Evolutionary conservation across 2,797 vertebrate genomes (phyloP).

Genomic region (Aselliscus stoliczkanus): DNA sequence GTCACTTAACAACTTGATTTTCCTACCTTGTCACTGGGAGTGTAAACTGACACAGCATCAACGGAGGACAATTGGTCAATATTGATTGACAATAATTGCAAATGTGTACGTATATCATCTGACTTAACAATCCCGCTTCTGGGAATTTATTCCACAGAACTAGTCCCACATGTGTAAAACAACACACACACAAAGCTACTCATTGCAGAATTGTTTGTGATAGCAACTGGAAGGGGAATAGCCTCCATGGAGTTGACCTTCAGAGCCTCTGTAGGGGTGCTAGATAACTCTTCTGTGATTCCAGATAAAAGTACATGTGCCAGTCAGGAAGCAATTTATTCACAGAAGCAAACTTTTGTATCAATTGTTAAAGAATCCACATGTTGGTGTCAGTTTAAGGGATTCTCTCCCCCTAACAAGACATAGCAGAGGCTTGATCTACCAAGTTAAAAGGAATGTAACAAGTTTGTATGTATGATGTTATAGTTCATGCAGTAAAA

Average conservation of each 20-base stretch:
- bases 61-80: background rate
- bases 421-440: background rate
- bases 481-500: background rate
- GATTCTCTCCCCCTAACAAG: background rate
- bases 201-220: background rate
- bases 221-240: background rate
- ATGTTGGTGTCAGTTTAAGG: background rate
- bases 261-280: background rate
- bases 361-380: background rate
- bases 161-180: background rate
- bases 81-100: background rate
- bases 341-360: background rate
- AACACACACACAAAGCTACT: background rate
- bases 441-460: constrained; percentile 9
- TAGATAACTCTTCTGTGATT: background rate
- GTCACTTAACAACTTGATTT: background rate
- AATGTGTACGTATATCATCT: background rate
- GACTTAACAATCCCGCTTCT: background rate
- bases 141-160: background rate
- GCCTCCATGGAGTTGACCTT: background rate
- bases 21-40: background rate
- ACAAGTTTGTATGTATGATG: background rate
- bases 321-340: background rate
- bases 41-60: background rate
- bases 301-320: background rate